A percentile compares a stretch with the other conserved stretches of the same genome.
phyloP scores from a whole-genome alignment of 2,888 invertebrate species.

The Thereva unica region DNA sequence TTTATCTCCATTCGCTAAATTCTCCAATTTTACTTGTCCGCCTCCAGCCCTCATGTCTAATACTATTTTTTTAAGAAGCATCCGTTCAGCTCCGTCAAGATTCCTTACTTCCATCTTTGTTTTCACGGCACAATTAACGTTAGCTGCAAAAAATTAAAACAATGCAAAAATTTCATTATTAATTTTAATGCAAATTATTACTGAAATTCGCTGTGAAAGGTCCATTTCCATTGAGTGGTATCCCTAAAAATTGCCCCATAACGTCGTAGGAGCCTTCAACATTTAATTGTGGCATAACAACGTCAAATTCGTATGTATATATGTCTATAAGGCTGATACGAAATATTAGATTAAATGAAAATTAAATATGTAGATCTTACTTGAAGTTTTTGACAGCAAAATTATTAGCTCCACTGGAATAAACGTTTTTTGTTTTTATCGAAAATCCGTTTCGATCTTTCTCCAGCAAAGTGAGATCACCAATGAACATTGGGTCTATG shows the following conservation, averaged over 20 bases:
- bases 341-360: background rate
- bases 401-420: background rate
- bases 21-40: slow-evolving; percentile 69
- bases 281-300: slow-evolving; percentile 62
- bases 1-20: slow-evolving; percentile 74
- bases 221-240: slow-evolving; percentile 75
- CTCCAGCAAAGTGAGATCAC: slow-evolving; percentile 33
- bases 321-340: background rate
- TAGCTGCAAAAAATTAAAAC: slow-evolving; percentile 58
- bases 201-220: slow-evolving; percentile 71
- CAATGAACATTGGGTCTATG: slow-evolving; percentile 64
- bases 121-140: slow-evolving; percentile 68
- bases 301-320: background rate
- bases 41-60: slow-evolving; percentile 71
- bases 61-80: slow-evolving; percentile 66
- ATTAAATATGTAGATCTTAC: too few relatives aligned
- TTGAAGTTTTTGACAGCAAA: background rate
- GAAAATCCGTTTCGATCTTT: slow-evolving; percentile 2
- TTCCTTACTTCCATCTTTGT: slow-evolving; percentile 65
- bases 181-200: slow-evolving; percentile 50
- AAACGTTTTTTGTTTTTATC: slow-evolving; percentile 11
- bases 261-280: slow-evolving; percentile 69
- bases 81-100: slow-evolving; percentile 61
- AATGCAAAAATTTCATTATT: background rate
- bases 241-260: slow-evolving; percentile 69